Evolutionary conservation across 2,113 vertebrate genomes (phyloP), one percentile per base, ranked within the genome.

Genomic region (Meleagris gallopavo): DNA sequence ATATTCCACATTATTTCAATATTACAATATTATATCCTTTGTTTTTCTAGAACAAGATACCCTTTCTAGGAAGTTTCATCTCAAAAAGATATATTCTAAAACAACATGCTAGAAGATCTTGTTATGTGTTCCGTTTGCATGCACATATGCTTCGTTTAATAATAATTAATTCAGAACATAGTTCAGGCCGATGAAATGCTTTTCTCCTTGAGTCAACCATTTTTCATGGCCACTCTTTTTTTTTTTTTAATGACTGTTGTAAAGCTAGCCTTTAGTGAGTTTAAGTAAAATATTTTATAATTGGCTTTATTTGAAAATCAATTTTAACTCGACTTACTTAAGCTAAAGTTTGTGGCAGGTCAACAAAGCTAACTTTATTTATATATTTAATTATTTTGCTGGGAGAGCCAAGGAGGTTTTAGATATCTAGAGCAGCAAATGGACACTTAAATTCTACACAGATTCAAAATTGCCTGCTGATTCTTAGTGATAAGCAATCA

Each of bases 301-400:
- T 86, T 73, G 74, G 69, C 73, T 77, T 46, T 88, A n/a, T 67
- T 71, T 21, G 65, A 34, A 95, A 94, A 94, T 71, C 71, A 79
- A 64, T 38, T 94, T 64, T 19, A 25, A 71, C n/a, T 48, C 29
- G 67, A 50, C 46, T 71, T 25, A 70, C 36, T 60, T 86, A 88
- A 70, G 60, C 11, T 90, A 24, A 90, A 83, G 76, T 58, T 48
- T 69, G 15, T 65, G 72, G 18, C 73, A 88, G 71, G 77, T 62
- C 29, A 77, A 36, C 36, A 93, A 79, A 76, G 32, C 58, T 92
- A 80, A 76, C 83, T 91, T 78, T 15, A 21, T 58, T 58, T n/a
- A 34, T 36, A 34, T 36, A 60, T 60, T 60, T 34, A 34, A 32
- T 20, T 85, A 34, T 82, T 94, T 57, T 90, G 45, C 52, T 4